These are phyloP conservation scores for Aldabrachelys gigantea DNA, from an alignment of 2,113 vertebrate genomes.

Conservation along the genomic window DNA sequence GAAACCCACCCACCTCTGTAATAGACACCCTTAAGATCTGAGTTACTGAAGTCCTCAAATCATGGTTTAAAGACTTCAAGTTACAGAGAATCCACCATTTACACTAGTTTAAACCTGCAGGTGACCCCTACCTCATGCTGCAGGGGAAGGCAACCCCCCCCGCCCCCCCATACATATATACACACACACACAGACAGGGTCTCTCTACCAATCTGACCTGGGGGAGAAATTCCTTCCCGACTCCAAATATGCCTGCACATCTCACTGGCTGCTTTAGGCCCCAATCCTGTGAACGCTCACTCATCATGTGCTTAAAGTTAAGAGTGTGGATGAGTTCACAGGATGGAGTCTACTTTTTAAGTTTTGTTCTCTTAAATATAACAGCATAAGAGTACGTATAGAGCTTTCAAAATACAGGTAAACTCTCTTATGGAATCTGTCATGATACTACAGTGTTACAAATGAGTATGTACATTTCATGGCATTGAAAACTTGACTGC, in stretches of 20 bases:
- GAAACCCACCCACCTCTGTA: background rate
- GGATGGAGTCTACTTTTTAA: background rate
- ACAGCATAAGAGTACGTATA: background rate
- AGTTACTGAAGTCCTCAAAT: background rate
- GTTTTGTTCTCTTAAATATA: background rate
- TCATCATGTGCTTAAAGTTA: fast-evolving
- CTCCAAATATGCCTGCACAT: background rate
- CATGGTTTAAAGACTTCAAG: background rate
- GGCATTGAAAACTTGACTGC: background rate
- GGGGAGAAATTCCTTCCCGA: background rate
- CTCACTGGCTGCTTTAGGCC: background rate
- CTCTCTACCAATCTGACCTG: background rate
- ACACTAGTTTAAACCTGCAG: background rate
- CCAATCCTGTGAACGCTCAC: background rate
- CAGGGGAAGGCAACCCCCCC: background rate
- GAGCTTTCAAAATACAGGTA: background rate
- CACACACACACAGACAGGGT: background rate
- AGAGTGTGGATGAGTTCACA: background rate
- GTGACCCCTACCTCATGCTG: background rate
- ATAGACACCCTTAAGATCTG: background rate
- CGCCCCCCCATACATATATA: no score
- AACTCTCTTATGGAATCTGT: background rate
- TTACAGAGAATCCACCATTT: background rate
- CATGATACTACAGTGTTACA: conserved; percentile 12
- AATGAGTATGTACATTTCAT: background rate